Base-by-base conservation (phyloP, 2,113 vertebrate species). In the Micromys minutus region DNA sequence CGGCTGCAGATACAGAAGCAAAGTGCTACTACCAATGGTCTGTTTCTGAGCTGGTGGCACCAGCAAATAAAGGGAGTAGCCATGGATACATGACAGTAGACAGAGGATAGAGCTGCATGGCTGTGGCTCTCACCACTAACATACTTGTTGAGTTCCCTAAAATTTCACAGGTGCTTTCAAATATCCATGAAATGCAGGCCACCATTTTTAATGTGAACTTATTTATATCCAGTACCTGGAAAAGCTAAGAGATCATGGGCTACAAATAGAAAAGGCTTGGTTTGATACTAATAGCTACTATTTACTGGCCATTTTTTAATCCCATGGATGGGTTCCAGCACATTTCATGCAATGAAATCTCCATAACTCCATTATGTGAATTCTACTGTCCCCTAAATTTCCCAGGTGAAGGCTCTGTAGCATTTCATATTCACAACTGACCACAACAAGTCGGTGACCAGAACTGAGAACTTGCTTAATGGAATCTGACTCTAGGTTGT, bases 251-350 rank as follows among this genome's bases (percentile, higher is more conserved):
- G 17, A 83, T 42, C 65, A 47, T 42, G 50, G 36, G 8, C 65
- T 86, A 74, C 12, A 81, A 36, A 31, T 88, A 39, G 69, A 16
- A 84, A 95, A 89, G 3, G 39, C 85, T 83, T 21, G 10, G 10
- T n/a, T 91, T 93, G 57, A 47, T 69, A 59, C 0, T 47, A 76
- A 47, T 1, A 29, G 15, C 26, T 92, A 77, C 47, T 52, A 26
- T 74, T 81, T 94, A 88, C 7, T 94, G 45, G 91, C 9, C 57
- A 91, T 93, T 91, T 86, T 52, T 15, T 42, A 34, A 36, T 61
- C 39, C 1, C 7, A 77, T 61, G 65, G 10, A 39, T 59, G 55
- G 36, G 67, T 52, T 75, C 47, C 52, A 16, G 3, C 13, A 21
- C 11, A n/a, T 69, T 74, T 31, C 17, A 65, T 21, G 31, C 74